Evolutionary conservation across 2,113 vertebrate genomes (phyloP).

Genomic region (Jaculus jaculus): DNA sequence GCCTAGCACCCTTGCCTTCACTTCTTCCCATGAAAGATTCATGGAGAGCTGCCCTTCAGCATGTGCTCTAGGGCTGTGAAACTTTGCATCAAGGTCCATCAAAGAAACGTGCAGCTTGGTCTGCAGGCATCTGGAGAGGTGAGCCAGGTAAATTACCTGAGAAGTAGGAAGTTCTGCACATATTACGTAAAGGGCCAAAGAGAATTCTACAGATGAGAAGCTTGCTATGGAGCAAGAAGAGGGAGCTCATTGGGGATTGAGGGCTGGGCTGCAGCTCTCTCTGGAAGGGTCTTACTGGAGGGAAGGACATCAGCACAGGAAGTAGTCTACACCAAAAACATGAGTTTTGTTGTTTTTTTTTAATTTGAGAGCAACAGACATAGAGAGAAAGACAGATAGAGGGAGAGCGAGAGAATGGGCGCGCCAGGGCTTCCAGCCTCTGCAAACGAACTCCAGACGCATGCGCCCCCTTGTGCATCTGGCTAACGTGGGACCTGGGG

Average conservation of each 20-base stretch:
- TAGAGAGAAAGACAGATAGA: no score
- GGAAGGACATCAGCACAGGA: neutral
- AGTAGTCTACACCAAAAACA: neutral
- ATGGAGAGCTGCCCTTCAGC: neutral
- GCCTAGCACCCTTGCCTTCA: neutral
- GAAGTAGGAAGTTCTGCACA: neutral
- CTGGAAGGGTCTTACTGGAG: neutral
- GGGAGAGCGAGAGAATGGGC: no score
- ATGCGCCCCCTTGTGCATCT: no score
- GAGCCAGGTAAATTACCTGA: neutral
- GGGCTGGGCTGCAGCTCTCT: neutral
- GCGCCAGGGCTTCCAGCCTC: no score
- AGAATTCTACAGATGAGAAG: neutral
- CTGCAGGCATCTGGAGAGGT: neutral
- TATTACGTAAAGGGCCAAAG: neutral
- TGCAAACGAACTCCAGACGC: no score
- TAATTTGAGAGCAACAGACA: no score
- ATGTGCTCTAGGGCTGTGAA: neutral
- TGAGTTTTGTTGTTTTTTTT: no score
- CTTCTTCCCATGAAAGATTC: constrained; percentile 1
- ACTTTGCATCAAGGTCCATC: constrained; percentile 1
- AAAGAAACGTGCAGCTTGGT: constrained; percentile 8
- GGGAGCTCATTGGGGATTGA: neutral
- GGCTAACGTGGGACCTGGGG: no score
- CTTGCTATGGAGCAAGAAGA: neutral